A percentile compares a stretch with the other conserved stretches of the same genome.
These are phyloP conservation scores for Drosophila littoralis DNA, from an alignment of 1,140 invertebrate genomes.

Conservation along the genomic window DNA sequence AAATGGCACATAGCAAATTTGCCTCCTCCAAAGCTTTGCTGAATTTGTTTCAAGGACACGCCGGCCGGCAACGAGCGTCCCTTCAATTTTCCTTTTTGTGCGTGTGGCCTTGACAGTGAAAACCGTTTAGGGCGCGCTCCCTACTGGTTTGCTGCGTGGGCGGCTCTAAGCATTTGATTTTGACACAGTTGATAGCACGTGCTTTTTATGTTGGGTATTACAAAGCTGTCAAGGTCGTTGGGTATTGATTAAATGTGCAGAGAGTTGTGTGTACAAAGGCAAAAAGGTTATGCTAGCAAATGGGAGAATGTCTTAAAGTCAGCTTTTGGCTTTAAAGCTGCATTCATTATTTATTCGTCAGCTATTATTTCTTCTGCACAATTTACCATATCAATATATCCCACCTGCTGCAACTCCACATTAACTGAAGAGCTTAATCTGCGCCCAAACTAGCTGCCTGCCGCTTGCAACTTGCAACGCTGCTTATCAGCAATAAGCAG, in stretches of 20 bases:
- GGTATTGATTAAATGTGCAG: constrained; percentile 59
- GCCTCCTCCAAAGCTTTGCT: constrained; percentile 59
- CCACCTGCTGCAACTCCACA: too few relatives aligned
- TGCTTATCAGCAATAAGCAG: constrained; percentile 54
- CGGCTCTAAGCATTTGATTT: constrained; percentile 42
- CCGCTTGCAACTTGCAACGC: constrained; percentile 8
- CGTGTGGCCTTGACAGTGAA: constrained; percentile 72
- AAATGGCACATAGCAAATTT: constrained; percentile 28
- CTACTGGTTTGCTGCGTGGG: constrained; percentile 31
- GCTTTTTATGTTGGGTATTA: constrained; percentile 53
- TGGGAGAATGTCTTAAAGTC: neutral
- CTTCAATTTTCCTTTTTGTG: constrained; percentile 42
- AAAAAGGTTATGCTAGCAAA: constrained; percentile 13
- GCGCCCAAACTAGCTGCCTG: constrained; percentile 1
- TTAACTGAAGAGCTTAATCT: constrained; percentile 7
- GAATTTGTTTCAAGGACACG: constrained; percentile 61
- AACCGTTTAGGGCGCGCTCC: constrained; percentile 64
- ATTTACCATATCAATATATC: too few relatives aligned
- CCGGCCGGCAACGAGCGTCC: constrained; percentile 62
- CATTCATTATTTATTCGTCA: too few relatives aligned
- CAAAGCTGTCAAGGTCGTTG: constrained; percentile 62
- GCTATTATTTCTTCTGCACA: too few relatives aligned
- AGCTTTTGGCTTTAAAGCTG: neutral
- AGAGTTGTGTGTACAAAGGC: constrained; percentile 21
- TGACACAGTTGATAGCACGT: constrained; percentile 79